Base-by-base conservation (phyloP, 2,113 vertebrate genomes). In the Tupaia tana region DNA sequence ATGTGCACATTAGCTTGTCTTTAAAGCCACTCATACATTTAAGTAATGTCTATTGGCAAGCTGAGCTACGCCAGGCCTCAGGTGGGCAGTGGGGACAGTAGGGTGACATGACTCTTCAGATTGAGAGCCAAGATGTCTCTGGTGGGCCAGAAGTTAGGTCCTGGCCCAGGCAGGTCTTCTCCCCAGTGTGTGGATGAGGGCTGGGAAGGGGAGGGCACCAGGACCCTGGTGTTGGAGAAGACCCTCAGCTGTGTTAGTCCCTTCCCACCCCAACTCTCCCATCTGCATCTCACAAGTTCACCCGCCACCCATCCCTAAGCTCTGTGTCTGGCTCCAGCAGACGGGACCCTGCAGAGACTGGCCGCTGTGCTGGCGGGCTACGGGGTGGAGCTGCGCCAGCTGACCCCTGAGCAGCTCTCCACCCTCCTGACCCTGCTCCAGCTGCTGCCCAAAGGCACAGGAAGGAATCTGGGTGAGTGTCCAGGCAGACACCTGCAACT, bases 321-420 rank as follows among this genome's bases (percentile, higher is more conserved):
- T 73, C 84, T 61, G 12, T 83, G 52, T 89, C 78, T 11, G 56
- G 80, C 43, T 92, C 97, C 95, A 85, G 93, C 97, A 98, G 98
- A 98, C 0, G 59, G 24, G 66, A 84, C 98, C 52, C 96, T 99
- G 92, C 99, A 99, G 98, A 99, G 98, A 96, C 95, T 99, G 92
- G 98, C 98, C 0, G 97, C 97, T 6, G 97, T 99, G 66, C 94
- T 99, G 97, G 98, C 99, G 13, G 99, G 98, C 96, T 98, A 99
- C 0, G 98, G 99, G 10, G 95, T 99, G 25, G 98, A 99, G 43
- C 98, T 99, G 78, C 98, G 98, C 6, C 99, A 99, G 69, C 98
- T 99, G 96, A 99, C 98, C 84, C 98, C 99, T 2, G 99, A 99
- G 96, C 99, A 99, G 97, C 98, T 99, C 70, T 99, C 98, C 94